phyloP scores from a whole-genome alignment of 2,113 vertebrate species.

The Paracyprichromis sp. region DNA sequence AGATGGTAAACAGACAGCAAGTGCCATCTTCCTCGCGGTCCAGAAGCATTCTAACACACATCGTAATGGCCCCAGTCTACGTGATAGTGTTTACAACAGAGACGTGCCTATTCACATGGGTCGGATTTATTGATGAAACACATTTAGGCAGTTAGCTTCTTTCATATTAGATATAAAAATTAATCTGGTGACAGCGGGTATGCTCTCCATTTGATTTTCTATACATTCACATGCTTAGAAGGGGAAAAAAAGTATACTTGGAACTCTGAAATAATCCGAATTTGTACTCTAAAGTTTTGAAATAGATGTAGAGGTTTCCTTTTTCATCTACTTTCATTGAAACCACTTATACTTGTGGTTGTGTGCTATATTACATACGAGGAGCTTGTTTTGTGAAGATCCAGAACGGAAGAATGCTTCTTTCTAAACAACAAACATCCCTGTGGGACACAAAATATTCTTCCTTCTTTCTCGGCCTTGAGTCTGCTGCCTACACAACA shows the following conservation, averaged over 20 bases:
- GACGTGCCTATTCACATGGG: constrained; percentile 31
- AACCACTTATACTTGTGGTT: background rate
- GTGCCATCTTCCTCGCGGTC: constrained; percentile 49
- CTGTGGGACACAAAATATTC: background rate
- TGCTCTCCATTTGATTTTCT: background rate
- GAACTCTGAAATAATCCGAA: background rate
- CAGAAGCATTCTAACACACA: constrained; percentile 36
- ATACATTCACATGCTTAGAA: background rate
- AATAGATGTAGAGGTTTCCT: background rate
- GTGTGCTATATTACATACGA: background rate
- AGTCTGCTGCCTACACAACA: constrained; percentile 13
- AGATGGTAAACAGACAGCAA: constrained; percentile 59
- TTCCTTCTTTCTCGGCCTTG: background rate
- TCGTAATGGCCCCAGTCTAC: constrained; percentile 24
- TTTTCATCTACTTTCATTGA: background rate
- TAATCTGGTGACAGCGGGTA: background rate
- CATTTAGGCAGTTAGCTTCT: constrained; percentile 3
- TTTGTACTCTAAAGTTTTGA: background rate
- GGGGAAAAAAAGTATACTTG: rapidly evolving
- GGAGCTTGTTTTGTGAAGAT: background rate
- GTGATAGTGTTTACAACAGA: constrained; percentile 40
- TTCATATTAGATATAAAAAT: background rate
- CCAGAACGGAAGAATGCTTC: background rate
- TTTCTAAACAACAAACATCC: background rate
- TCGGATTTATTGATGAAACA: constrained; percentile 7